phyloP scores from a whole-genome alignment of 2,888 invertebrate genomes.

The Lasioglossum malachurum region DNA sequence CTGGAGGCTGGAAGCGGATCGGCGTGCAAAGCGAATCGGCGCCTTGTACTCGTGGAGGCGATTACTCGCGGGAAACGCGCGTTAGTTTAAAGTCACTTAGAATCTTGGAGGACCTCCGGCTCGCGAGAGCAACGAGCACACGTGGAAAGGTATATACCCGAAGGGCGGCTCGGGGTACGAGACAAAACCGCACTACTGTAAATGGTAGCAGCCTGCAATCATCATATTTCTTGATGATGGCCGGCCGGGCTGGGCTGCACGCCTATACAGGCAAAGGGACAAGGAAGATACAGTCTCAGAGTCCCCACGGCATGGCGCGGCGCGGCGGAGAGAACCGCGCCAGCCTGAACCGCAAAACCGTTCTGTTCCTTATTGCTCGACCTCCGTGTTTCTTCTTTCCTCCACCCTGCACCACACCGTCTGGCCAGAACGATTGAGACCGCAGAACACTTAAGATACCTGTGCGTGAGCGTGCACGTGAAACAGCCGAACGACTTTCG shows the following conservation, averaged over 20 bases:
- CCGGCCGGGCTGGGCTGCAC: slow-evolving; percentile 61
- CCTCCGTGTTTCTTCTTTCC: slow-evolving; percentile 68
- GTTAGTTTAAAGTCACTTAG: slow-evolving; percentile 58
- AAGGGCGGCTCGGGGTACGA: slow-evolving; percentile 59
- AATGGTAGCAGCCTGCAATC: slow-evolving; percentile 83
- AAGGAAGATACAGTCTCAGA: slow-evolving; percentile 48
- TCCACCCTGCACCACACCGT: slow-evolving; percentile 49
- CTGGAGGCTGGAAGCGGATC: slow-evolving; percentile 10
- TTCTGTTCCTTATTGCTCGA: slow-evolving; percentile 82
- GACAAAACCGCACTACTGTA: slow-evolving; percentile 82
- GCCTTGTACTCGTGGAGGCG: slow-evolving; percentile 9
- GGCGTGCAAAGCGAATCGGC: slow-evolving; percentile 24
- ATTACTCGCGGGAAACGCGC: slow-evolving; percentile 46
- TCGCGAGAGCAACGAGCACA: slow-evolving; percentile 41
- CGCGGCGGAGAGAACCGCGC: slow-evolving; percentile 41
- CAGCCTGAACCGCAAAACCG: slow-evolving; percentile 79
- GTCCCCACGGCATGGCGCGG: slow-evolving; percentile 39
- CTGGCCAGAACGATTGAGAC: slow-evolving; percentile 66
- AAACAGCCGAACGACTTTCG: slow-evolving; percentile 55
- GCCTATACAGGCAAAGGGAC: slow-evolving; percentile 41
- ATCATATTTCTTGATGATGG: slow-evolving; percentile 82
- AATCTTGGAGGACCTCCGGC: slow-evolving; percentile 45
- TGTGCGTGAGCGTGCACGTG: slow-evolving; percentile 41
- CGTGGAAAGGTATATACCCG: slow-evolving; percentile 43
- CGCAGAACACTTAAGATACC: slow-evolving; percentile 68